Evolutionary conservation across 2,888 invertebrate genomes (phyloP).

Genomic region (Busseola fusca): DNA sequence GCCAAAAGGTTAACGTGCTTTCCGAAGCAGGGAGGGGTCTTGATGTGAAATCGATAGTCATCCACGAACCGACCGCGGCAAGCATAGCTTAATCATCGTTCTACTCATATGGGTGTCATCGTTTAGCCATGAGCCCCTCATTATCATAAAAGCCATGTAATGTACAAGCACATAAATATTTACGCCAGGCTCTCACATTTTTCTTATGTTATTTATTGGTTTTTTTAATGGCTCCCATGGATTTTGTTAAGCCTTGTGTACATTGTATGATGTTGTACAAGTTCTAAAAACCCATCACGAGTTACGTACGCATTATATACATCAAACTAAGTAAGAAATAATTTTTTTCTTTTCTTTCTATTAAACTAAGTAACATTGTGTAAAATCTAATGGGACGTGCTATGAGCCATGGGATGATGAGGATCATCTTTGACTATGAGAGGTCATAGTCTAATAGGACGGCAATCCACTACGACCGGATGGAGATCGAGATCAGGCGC

Average conservation of each 20-base stretch:
- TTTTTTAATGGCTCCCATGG: conserved; percentile 18
- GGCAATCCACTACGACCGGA: no score
- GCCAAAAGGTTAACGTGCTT: background rate
- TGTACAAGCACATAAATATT: conserved; percentile 27
- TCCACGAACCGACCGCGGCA: background rate
- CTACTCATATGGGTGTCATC: background rate
- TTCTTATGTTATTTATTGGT: conserved; percentile 31
- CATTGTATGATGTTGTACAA: background rate
- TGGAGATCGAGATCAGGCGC: no score
- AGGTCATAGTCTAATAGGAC: no score
- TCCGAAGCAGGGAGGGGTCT: no score
- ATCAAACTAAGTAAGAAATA: background rate
- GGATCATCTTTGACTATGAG: no score
- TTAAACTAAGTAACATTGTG: no score
- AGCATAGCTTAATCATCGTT: background rate
- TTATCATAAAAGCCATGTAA: conserved; percentile 21
- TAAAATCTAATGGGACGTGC: no score
- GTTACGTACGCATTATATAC: background rate
- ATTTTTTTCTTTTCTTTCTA: no score
- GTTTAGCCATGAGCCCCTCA: background rate
- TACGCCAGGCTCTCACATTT: conserved; percentile 59
- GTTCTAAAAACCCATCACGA: background rate
- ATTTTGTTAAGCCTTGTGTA: conserved; percentile 4
- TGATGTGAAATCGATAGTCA: background rate
- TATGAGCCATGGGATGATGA: no score